Evolutionary conservation across 2,113 vertebrate genomes (phyloP).

Genomic region (Rhinogobius similis): DNA sequence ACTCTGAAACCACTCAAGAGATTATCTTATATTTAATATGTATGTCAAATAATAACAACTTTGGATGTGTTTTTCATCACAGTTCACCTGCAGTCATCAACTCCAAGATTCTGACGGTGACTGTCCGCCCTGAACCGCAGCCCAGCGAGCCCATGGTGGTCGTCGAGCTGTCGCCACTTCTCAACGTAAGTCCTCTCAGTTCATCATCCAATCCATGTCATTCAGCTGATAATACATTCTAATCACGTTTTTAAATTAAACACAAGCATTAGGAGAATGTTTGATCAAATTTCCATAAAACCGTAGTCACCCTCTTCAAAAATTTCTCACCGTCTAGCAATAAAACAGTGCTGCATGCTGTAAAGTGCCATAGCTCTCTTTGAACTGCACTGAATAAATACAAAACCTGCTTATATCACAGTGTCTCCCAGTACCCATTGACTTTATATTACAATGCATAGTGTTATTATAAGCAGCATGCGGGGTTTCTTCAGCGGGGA

Average conservation of each 20-base stretch:
- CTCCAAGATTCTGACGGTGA: slow-evolving; percentile 93
- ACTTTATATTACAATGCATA: slow-evolving; percentile 58
- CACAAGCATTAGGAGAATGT: too few relatives aligned
- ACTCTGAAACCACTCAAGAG: neutral
- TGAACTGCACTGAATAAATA: slow-evolving; percentile 49
- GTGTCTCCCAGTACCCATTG: slow-evolving; percentile 51
- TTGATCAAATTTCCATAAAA: neutral
- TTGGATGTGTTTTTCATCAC: slow-evolving; percentile 29
- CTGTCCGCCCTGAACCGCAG: slow-evolving; percentile 88
- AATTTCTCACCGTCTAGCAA: slow-evolving; percentile 37
- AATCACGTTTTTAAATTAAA: too few relatives aligned
- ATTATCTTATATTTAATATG: too few relatives aligned
- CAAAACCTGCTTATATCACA: slow-evolving; percentile 38
- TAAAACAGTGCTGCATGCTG: slow-evolving; percentile 52
- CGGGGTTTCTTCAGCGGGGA: slow-evolving; percentile 42
- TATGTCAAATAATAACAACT: neutral
- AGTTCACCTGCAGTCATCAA: slow-evolving; percentile 88
- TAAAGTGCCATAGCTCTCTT: slow-evolving; percentile 46
- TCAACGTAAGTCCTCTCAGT: slow-evolving; percentile 82
- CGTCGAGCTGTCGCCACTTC: slow-evolving; percentile 90
- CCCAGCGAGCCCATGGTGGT: slow-evolving; percentile 87
- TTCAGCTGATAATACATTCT: neutral
- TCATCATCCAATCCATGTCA: neutral
- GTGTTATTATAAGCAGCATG: slow-evolving; percentile 57
- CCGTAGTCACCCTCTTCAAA: neutral